Base-by-base conservation (phyloP, 2,113 vertebrate species). In the Crocuta crocuta region DNA sequence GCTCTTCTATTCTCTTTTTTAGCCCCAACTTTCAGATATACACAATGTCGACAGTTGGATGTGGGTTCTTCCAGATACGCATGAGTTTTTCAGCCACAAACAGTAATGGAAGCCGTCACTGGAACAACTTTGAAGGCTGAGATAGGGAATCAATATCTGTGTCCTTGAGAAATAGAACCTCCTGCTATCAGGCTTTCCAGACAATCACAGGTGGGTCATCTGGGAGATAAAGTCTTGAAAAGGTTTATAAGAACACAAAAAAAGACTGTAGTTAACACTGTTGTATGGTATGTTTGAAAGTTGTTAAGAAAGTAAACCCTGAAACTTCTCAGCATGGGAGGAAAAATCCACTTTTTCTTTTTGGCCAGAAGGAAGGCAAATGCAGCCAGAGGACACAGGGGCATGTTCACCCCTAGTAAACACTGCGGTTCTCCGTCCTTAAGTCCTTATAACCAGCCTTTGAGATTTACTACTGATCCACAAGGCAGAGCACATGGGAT, bases 151-250 rank as follows among this genome's bases (percentile, higher is more conserved):
- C 68, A 26, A 39, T 73, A 39, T 82, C 74, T 61, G 15, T 17
- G 55, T 78, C 53, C 61, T 68, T 43, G 82, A 95, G 83, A 89
- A 79, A 91, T 4, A 93, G 63, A 76, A 11, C 48, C 35, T 76
- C 50, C 26, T 68, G 23, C 61, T 68, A 28, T 50, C 50, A 53
- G 6, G 35, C 17, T 92, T 97, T 48, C 87, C 61, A 89, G 83
- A 87, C 24, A 73, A 73, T 78, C 55, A 23, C 35, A 45, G 39
- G n/a, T 45, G n/a, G 83, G 15, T 89, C 79, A 95, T 78, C 73
- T 79, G 35, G 21, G 70, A 96, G 66, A 92, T n/a, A 28, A 89
- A 82, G 53, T 78, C 73, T 50, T 96, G 73, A 71, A 76, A 87
- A 87, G 61, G 61, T 80, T 84, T 43, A 28, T 66, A 74, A 90